These are phyloP conservation scores for Hippopotamus amphibius DNA, from an alignment of 2,113 vertebrate species.

Conservation along the genomic window DNA sequence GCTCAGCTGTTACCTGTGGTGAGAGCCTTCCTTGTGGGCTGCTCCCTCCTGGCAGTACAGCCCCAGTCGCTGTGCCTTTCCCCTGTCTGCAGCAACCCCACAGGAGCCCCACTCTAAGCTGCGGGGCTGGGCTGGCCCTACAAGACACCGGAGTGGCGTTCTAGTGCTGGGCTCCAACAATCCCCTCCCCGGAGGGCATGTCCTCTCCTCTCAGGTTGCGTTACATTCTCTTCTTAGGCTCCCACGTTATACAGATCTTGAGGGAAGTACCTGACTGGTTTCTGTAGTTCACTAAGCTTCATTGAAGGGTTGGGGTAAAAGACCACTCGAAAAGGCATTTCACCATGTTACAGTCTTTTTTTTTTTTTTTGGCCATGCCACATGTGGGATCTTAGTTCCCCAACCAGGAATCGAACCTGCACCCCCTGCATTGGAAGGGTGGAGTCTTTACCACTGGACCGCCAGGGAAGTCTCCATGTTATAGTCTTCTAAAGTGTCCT, in stretches of 20 bases:
- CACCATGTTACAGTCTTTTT: neutral
- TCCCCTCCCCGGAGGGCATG: neutral
- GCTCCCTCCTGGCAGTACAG: neutral
- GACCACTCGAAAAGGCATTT: neutral
- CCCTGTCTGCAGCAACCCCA: neutral
- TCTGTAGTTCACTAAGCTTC: neutral
- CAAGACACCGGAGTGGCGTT: neutral
- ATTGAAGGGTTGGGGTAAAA: neutral
- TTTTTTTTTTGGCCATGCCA: no score
- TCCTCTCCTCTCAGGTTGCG: neutral
- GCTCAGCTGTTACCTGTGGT: neutral
- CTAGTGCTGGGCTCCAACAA: no score
- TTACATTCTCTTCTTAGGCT: neutral
- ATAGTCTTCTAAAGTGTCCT: neutral
- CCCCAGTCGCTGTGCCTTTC: neutral
- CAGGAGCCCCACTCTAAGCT: neutral
- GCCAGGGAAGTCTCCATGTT: no score
- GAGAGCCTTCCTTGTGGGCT: neutral
- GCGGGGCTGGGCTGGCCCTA: neutral
- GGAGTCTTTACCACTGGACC: no score
- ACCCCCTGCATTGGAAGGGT: no score
- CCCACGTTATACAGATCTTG: neutral
- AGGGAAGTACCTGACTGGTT: neutral
- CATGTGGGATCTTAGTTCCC: no score
- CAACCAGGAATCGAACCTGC: no score